Percentiles rank a stretch among this genome's conserved stretches.
Conservation (phyloP, 2,797 vertebrate species). For the Carcharodon carcharias region DNA sequence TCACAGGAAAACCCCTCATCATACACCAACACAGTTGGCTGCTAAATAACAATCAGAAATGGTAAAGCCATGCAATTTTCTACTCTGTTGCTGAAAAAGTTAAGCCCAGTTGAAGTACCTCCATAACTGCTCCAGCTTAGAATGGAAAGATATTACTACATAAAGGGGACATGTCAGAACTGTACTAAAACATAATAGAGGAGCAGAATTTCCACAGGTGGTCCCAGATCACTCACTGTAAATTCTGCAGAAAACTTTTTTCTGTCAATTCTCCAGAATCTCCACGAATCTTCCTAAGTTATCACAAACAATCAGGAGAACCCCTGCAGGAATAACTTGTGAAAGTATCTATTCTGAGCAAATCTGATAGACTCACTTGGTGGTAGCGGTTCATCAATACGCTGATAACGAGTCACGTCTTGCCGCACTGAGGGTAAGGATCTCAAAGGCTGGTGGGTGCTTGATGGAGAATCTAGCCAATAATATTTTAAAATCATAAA, state of each 20-base stretch:
- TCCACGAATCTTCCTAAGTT: not conserved
- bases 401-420: constrained; percentile 90
- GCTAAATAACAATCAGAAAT: not conserved
- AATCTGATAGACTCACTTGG: constrained; percentile 74
- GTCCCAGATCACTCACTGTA: not conserved
- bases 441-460: constrained; percentile 75
- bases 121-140: not conserved
- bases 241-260: not conserved
- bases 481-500: constrained; percentile 40
- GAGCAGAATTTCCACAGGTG: not conserved
- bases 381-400: constrained; percentile 92
- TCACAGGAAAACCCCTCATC: not conserved
- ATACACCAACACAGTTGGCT: not conserved
- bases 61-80: not conserved
- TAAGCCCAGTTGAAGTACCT: not conserved
- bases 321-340: not conserved
- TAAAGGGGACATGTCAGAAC: not conserved
- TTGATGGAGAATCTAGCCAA: constrained; percentile 65
- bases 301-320: not conserved
- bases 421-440: constrained; percentile 87
- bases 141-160: not conserved
- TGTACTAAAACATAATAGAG: not conserved
- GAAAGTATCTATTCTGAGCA: constrained; percentile 7
- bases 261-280: not conserved
- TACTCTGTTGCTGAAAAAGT: too few species aligned